These are phyloP conservation scores for Hippocampus mohnikei DNA, from an alignment of 2,113 vertebrate species.

Conservation along the genomic window DNA sequence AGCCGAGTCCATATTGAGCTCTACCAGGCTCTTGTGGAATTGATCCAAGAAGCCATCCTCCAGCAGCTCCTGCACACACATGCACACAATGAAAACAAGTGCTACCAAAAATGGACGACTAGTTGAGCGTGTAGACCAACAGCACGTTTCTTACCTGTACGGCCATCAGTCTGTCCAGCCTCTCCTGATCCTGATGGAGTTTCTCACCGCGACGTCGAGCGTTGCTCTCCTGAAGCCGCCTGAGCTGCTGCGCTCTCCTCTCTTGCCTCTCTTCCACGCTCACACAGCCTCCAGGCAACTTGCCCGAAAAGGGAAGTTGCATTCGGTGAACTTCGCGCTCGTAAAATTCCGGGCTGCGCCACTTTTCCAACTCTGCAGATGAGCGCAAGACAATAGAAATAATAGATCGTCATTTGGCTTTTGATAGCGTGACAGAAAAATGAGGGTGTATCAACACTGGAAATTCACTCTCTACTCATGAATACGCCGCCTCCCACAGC, in stretches of 20 bases:
- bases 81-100: not conserved
- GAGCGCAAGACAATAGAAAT: not conserved
- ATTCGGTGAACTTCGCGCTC: conserved; percentile 90
- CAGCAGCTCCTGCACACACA: conserved; percentile 64
- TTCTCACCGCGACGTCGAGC: conserved; percentile 88
- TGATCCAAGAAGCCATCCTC: conserved; percentile 76
- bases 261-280: conserved; percentile 88
- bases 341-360: conserved; percentile 89
- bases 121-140: not conserved
- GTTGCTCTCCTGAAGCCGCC: conserved; percentile 90
- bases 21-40: conserved; percentile 88
- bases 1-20: conserved; percentile 96
- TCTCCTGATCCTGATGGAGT: conserved; percentile 90
- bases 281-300: conserved; percentile 80
- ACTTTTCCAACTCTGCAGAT: conserved; percentile 84
- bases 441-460: not conserved
- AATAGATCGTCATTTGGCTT: not conserved
- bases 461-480: not conserved
- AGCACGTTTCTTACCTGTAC: conserved; percentile 77
- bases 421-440: not conserved
- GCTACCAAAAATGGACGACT: not conserved
- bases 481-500: not conserved
- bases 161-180: conserved; percentile 81
- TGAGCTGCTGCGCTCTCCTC: conserved; percentile 86
- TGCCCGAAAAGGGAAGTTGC: conserved; percentile 90